Conservation (phyloP, 2,888 invertebrate genomes). For the Drosophila cyrtoloma region DNA sequence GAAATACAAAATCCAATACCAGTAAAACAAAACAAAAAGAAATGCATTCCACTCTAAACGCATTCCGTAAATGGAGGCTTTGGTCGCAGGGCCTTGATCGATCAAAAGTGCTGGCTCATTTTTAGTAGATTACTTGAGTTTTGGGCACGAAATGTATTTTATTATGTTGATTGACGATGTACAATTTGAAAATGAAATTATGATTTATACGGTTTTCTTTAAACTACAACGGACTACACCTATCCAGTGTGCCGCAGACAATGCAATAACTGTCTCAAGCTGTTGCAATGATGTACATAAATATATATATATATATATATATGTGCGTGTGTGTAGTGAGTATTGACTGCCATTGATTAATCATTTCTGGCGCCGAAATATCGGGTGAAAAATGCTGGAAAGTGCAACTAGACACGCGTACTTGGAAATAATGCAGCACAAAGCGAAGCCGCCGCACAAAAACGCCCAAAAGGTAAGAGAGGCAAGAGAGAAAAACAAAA, state of each 20-base stretch:
- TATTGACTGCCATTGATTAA: constrained; percentile 77
- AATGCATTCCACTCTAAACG: background rate
- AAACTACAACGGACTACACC: constrained; percentile 26
- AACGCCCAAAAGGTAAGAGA: constrained; percentile 54
- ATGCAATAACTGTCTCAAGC: constrained; percentile 39
- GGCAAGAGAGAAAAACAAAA: background rate
- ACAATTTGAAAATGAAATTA: constrained; percentile 73
- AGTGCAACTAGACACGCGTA: constrained; percentile 78
- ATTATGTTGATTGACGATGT: constrained; percentile 78
- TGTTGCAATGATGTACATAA: constrained; percentile 53
- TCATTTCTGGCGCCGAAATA: constrained; percentile 73
- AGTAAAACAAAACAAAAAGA: background rate
- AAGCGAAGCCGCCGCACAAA: constrained; percentile 62
- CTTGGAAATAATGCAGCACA: constrained; percentile 68
- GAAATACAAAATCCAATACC: background rate
- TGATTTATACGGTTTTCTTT: constrained; percentile 71
- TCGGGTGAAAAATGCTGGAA: constrained; percentile 57
- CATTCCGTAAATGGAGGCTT: background rate
- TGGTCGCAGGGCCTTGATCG: constrained; percentile 31
- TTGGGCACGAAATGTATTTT: constrained; percentile 55
- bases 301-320: background rate
- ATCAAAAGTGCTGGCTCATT: constrained; percentile 71
- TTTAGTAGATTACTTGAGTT: constrained; percentile 58
- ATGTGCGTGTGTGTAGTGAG: constrained; percentile 16
- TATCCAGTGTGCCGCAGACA: constrained; percentile 17